Evolutionary conservation across 1,140 invertebrate species (phyloP), one percentile per base, ranked within the genome.

Genomic region (Pseudachorutes palmiensis): DNA sequence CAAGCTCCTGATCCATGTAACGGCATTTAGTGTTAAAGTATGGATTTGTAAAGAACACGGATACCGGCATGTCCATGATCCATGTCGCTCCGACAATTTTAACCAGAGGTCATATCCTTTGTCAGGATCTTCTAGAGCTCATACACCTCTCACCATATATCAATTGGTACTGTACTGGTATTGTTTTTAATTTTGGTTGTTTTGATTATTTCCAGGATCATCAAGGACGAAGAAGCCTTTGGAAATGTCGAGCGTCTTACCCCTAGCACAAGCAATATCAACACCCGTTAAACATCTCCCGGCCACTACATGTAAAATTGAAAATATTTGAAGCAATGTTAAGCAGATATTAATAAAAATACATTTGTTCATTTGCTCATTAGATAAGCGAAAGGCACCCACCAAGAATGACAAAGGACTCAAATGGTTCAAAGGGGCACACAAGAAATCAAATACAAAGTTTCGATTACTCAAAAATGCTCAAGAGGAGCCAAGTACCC

Each of bases 371-470:
- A 3, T 61, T 57, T 12, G 22, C n/a, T 26, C 16, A 63, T 48
- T 30, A 19, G 59, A 59, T 24, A 67, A 64, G 41, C 64, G 66
- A 32, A 70, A 67, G 48, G 60, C 55, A 0, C 19, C 14, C 45
- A 9, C 36, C 1, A 60, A 49, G 30, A 58, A 41, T 33, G 26
- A 51, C 9, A 69, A 36, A 22, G 67, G 64, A 3, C 64, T 67
- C 5, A 70, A 70, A 51, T 70, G 69, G 69, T 70, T 70, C 48
- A 70, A 70, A 64, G 69, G 69, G 1, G 24, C 69, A n/a, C 65
- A 65, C 3, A 71, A 68, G 22, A 36, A 16, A 48, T 31, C 60
- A 48, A n/a, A n/a, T n/a, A n/a, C n/a, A n/a, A 1, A 67, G 63
- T 48, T 28, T 24, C 62, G 69, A 16, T 29, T 68, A 29, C 64